Evolutionary conservation across 1,140 invertebrate genomes (phyloP).

Genomic region (Agraylea sexmaculata): DNA sequence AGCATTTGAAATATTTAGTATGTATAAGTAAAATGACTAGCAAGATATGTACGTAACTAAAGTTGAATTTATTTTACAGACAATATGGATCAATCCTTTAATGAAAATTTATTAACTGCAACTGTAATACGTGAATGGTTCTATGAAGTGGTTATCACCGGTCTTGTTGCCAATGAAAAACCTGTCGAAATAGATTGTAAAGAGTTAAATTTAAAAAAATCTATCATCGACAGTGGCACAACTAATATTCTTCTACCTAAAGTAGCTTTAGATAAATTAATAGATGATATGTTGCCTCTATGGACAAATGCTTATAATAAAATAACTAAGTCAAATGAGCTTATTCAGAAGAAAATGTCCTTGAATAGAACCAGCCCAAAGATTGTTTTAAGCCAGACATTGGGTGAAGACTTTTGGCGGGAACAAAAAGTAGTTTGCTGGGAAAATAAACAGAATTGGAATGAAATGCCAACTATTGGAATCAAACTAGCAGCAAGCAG

Average conservation of each 20-base stretch:
- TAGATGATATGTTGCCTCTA: constrained; percentile 10
- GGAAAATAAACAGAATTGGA: constrained; percentile 10
- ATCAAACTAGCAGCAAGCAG: constrained; percentile 14
- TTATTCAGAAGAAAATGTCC: constrained; percentile 7
- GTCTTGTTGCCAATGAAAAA: constrained; percentile 10
- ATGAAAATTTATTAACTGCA: constrained; percentile 13
- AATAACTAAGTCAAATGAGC: background rate
- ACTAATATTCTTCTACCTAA: constrained; percentile 18
- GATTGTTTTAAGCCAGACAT: background rate
- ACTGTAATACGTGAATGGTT: constrained; percentile 18
- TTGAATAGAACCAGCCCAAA: constrained; percentile 3
- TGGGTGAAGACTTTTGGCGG: constrained; percentile 16
- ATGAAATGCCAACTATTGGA: constrained; percentile 13
- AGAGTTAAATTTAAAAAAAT: constrained; percentile 14
- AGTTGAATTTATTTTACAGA: constrained; percentile 12
- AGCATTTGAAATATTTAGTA: constrained; percentile 21
- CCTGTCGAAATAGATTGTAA: constrained; percentile 14
- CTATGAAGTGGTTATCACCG: constrained; percentile 20
- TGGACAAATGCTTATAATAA: constrained; percentile 1
- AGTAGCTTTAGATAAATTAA: constrained; percentile 16
- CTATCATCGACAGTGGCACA: constrained; percentile 21
- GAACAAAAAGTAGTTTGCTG: constrained; percentile 15
- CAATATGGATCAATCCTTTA: constrained; percentile 17
- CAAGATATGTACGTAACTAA: background rate
- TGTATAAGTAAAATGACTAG: constrained; percentile 1